Conservation (phyloP, 2,113 vertebrate species). For the Lutjanus erythropterus region DNA sequence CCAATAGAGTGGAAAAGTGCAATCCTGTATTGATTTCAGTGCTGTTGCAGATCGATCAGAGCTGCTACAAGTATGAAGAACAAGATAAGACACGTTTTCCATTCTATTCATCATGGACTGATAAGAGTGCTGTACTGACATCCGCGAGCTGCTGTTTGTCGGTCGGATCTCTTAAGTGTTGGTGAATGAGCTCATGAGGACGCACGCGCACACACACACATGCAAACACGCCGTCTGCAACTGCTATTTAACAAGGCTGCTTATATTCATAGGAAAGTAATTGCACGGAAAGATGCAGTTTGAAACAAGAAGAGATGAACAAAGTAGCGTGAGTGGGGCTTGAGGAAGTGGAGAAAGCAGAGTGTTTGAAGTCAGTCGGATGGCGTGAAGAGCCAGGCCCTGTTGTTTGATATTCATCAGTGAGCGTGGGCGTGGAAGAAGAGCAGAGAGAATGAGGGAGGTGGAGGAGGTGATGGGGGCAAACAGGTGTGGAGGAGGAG, state of each 20-base stretch:
- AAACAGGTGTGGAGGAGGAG: slow-evolving; percentile 80
- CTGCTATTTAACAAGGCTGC: slow-evolving; percentile 64
- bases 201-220: slow-evolving; percentile 4
- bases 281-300: slow-evolving; percentile 61
- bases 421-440: slow-evolving; percentile 80
- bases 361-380: slow-evolving; percentile 76
- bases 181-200: slow-evolving; percentile 70
- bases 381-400: slow-evolving; percentile 53
- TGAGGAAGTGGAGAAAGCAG: slow-evolving; percentile 60
- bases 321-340: slow-evolving; percentile 57
- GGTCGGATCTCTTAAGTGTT: slow-evolving; percentile 68
- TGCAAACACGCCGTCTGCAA: slow-evolving; percentile 16
- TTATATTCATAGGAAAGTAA: slow-evolving; percentile 75
- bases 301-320: slow-evolving; percentile 58
- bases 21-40: slow-evolving; percentile 80
- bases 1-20: slow-evolving; percentile 80
- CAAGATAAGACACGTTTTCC: slow-evolving; percentile 81
- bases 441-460: slow-evolving; percentile 58
- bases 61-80: slow-evolving; percentile 75
- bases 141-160: slow-evolving; percentile 69
- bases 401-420: slow-evolving; percentile 87
- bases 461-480: slow-evolving; percentile 61
- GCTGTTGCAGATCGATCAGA: slow-evolving; percentile 74
- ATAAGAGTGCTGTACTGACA: slow-evolving; percentile 80
- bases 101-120: slow-evolving; percentile 79